Conservation (phyloP, 2,113 vertebrate genomes). For the Nestor notabilis region DNA sequence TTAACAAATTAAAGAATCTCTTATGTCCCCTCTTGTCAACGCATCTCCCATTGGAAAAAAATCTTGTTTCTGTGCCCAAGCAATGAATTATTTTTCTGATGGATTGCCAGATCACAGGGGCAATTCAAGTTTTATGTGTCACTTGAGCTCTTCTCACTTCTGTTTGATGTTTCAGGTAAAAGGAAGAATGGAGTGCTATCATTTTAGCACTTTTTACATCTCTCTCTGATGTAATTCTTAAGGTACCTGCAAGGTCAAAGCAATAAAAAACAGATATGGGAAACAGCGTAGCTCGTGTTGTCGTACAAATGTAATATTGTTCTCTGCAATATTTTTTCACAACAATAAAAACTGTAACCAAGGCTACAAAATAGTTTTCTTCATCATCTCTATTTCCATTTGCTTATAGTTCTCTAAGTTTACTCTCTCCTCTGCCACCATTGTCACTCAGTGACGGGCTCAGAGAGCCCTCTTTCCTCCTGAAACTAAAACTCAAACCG, state of each 20-base stretch:
- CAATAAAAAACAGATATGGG: background rate
- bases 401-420: background rate
- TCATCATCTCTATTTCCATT: background rate
- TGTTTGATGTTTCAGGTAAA: conserved; percentile 27
- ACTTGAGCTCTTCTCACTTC: background rate
- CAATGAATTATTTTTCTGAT: background rate
- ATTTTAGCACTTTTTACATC: background rate
- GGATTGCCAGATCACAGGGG: background rate
- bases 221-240: background rate
- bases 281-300: background rate
- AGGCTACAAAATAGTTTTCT: background rate
- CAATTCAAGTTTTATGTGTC: conserved; percentile 1
- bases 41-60: background rate
- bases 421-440: background rate
- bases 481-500: background rate
- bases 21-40: background rate
- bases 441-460: background rate
- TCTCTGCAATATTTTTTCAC: background rate
- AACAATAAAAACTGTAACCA: background rate
- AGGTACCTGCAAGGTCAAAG: background rate
- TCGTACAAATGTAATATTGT: background rate
- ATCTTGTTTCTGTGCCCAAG: background rate
- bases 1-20: background rate
- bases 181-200: background rate
- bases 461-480: background rate